These are phyloP conservation scores for Tryphoninae sp. DNA, from an alignment of 2,888 invertebrate species.

Conservation along the genomic window DNA sequence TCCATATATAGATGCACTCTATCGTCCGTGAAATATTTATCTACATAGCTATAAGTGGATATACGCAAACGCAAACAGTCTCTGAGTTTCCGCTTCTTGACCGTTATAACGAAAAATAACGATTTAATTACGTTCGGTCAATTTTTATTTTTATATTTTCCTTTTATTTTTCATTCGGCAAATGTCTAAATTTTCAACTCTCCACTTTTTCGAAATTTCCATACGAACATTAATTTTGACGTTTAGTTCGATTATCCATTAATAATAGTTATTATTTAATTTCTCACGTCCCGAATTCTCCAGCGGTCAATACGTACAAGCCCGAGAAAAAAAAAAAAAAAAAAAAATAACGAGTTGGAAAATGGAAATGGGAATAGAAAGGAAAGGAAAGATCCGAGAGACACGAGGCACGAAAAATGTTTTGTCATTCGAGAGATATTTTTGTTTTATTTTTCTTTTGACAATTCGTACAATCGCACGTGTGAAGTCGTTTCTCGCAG, in stretches of 20 bases:
- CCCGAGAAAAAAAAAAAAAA: not conserved
- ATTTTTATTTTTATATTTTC: too few relatives aligned
- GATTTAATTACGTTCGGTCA: too few relatives aligned
- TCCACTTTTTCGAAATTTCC: not conserved
- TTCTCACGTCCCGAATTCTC: not conserved
- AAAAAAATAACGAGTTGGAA: not conserved
- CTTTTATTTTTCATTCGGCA: not conserved
- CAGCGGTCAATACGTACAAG: slow-evolving; percentile 3
- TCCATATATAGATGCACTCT: slow-evolving; percentile 27
- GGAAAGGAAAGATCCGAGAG: not conserved
- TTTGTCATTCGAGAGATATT: slow-evolving; percentile 1
- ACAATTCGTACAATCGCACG: slow-evolving; percentile 68
- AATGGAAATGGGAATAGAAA: not conserved
- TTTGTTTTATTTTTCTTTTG: slow-evolving; percentile 28
- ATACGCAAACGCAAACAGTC: not conserved
- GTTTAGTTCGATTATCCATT: slow-evolving; percentile 37
- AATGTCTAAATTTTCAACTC: not conserved
- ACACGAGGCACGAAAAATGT: not conserved
- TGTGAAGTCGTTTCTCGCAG: slow-evolving; percentile 69
- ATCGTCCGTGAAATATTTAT: not conserved
- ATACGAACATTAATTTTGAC: not conserved
- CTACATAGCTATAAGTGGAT: not conserved
- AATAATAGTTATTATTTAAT: not conserved
- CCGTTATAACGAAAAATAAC: too few relatives aligned
- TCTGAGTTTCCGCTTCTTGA: not conserved